These are phyloP conservation scores for Acrocephalus arundinaceus DNA, from an alignment of 2,113 vertebrate genomes.

Conservation along the genomic window DNA sequence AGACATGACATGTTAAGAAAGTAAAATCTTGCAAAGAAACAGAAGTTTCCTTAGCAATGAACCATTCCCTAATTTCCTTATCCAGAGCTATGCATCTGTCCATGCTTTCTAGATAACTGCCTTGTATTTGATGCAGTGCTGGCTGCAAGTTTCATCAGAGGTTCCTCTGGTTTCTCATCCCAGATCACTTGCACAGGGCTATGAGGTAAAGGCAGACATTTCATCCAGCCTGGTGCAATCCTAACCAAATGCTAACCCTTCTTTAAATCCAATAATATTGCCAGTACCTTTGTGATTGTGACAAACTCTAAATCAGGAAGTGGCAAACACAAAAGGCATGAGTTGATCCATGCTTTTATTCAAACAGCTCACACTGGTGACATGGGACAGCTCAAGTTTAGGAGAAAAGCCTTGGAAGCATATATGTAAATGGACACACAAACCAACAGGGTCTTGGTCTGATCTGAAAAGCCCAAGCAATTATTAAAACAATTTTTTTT, in stretches of 20 bases:
- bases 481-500: background rate
- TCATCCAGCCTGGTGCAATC: background rate
- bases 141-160: background rate
- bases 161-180: background rate
- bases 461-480: background rate
- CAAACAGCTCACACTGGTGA: background rate
- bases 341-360: background rate
- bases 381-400: accelerated
- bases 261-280: background rate
- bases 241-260: background rate
- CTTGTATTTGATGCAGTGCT: background rate
- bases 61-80: background rate
- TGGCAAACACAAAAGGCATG: background rate
- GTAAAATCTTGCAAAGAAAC: background rate
- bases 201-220: background rate
- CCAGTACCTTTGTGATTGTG: background rate
- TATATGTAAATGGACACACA: background rate
- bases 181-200: background rate
- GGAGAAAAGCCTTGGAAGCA: background rate
- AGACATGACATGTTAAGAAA: background rate
- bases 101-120: background rate
- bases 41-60: background rate
- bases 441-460: background rate
- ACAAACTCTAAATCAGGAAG: background rate
- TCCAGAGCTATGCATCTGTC: background rate